Base-by-base conservation (phyloP, 2,888 invertebrate genomes). In the Proisotoma minuta region DNA sequence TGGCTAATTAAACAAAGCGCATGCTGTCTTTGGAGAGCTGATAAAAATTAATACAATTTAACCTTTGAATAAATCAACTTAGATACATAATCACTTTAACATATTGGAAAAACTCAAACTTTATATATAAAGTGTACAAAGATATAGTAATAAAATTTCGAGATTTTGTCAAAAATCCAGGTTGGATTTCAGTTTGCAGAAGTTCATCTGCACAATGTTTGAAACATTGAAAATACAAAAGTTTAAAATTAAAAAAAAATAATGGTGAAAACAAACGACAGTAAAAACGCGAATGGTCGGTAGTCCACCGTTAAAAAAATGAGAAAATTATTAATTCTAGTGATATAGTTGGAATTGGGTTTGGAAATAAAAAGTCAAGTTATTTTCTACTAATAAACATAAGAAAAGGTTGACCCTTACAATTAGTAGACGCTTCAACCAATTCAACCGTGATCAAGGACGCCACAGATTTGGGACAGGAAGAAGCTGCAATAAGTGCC, bases 331-430 rank as follows among this genome's bases (percentile, higher is more conserved):
- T 59, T 0, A 56, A 62, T 20, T 56, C 62, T 4, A 59, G 65
- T 52, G 65, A 65, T 57, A 61, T 65, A n/a, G 27, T 65, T 22
- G 65, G 62, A 49, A 62, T 65, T 23, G 50, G 59, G 23, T 65
- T 62, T 51, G 65, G 59, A 24, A 65, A 62, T n/a, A 34, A 59
- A 8, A 57, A 43, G 20, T 57, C 62, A 22, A 59, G 62, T 48
- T 65, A 60, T 51, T 48, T 62, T 23, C 61, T 62, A n/a, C n/a
- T n/a, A n/a, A n/a, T n/a, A 12, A 65, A 65, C 28, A 62, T 65
- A 10, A 48, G 48, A 24, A 62, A 60, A 27, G 65, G 65, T 18
- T 65, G 65, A n/a, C n/a, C n/a, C n/a, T n/a, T n/a, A n/a, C n/a
- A n/a, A n/a, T n/a, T n/a, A 22, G 48, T 27, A 34, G 50, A 34